Conservation (phyloP, 1,140 invertebrate genomes). For the Sinella curviseta region DNA sequence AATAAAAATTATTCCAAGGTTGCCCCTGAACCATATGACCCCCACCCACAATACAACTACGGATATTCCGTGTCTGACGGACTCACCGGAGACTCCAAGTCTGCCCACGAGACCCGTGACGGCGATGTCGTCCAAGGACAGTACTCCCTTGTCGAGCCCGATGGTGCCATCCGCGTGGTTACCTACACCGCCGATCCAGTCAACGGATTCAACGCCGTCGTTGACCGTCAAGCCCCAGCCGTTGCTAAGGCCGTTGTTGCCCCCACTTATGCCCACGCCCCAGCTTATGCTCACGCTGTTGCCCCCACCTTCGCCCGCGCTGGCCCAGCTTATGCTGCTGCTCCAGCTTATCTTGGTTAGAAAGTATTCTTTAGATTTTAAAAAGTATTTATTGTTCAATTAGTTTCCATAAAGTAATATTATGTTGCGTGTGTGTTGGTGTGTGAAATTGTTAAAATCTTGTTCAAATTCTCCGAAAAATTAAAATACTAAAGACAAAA, state of each 20-base stretch:
- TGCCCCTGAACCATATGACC: background rate
- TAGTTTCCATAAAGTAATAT: no score
- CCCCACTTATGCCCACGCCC: background rate
- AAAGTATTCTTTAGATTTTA: no score
- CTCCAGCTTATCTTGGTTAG: no score
- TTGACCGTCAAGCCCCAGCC: slow-evolving; percentile 27
- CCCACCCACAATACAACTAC: slow-evolving; percentile 27
- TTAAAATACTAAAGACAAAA: no score
- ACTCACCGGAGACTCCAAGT: background rate
- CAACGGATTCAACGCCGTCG: slow-evolving; percentile 34
- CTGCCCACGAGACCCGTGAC: background rate
- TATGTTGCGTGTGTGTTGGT: no score
- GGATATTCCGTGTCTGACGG: background rate
- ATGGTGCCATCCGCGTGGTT: slow-evolving; percentile 31
- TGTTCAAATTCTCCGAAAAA: no score
- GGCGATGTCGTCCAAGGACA: slow-evolving; percentile 14
- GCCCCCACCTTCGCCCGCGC: background rate
- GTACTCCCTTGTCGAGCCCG: slow-evolving; percentile 29
- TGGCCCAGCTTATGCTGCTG: background rate
- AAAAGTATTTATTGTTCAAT: no score
- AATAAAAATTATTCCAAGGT: background rate
- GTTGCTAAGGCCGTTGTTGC: background rate
- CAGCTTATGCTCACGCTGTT: background rate
- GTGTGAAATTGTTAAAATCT: no score
- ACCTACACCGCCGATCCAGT: slow-evolving; percentile 34